phyloP scores from a whole-genome alignment of 2,888 invertebrate genomes.

The Lymantria monacha region DNA sequence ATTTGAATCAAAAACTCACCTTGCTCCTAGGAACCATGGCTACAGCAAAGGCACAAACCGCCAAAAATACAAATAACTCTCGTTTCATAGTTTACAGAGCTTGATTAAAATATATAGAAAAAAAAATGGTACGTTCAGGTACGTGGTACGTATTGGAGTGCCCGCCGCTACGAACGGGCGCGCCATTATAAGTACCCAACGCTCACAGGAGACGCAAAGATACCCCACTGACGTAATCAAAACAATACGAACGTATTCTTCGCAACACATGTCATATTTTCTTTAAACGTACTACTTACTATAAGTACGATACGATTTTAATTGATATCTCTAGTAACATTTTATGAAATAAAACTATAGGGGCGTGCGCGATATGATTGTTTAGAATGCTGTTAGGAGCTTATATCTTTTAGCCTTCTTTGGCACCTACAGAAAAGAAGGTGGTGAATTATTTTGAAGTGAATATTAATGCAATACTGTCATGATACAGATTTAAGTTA shows the following conservation, averaged over 20 bases:
- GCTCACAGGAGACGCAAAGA: neutral
- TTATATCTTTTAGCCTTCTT: too few species aligned
- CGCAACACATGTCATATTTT: neutral
- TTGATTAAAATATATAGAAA: slow-evolving; percentile 5
- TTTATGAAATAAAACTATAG: too few species aligned
- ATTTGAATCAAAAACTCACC: slow-evolving; percentile 47
- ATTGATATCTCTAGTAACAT: too few species aligned
- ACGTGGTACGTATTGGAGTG: slow-evolving; percentile 47
- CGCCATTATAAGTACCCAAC: slow-evolving; percentile 42
- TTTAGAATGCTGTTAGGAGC: too few species aligned
- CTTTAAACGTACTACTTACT: too few species aligned
- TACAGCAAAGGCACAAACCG: slow-evolving; percentile 42
- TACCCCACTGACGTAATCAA: neutral
- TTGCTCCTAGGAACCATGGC: slow-evolving; percentile 55
- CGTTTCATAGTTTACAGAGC: slow-evolving; percentile 45
- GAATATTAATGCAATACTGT: too few species aligned
- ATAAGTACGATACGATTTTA: too few species aligned
- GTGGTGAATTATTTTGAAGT: too few species aligned
- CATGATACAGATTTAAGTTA: too few species aligned
- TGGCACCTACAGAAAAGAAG: too few species aligned
- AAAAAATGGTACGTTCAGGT: slow-evolving; percentile 27
- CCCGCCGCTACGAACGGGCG: slow-evolving; percentile 40
- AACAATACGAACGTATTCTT: neutral
- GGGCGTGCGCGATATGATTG: too few species aligned
- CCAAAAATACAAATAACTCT: slow-evolving; percentile 44